phyloP scores from a whole-genome alignment of 1,140 invertebrate genomes.

The Cepaea nemoralis region DNA sequence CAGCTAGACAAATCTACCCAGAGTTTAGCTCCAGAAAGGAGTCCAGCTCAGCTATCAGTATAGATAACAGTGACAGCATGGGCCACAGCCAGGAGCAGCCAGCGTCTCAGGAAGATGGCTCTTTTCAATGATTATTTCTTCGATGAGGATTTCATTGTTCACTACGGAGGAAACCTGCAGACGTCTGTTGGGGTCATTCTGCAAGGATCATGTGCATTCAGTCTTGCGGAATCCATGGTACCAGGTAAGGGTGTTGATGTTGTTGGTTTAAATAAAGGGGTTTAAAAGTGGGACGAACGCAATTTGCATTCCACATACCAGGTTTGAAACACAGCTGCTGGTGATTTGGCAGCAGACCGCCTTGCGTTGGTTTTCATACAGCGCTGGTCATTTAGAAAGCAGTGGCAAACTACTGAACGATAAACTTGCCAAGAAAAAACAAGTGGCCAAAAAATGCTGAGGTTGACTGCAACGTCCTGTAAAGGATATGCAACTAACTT shows the following conservation, averaged over 20 bases:
- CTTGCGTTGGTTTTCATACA: too few species aligned
- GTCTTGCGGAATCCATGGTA: slow-evolving; percentile 21
- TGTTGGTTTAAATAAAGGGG: too few species aligned
- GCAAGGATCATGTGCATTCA: slow-evolving; percentile 39
- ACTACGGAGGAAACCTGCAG: slow-evolving; percentile 65
- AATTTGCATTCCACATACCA: too few species aligned
- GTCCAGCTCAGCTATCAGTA: background rate
- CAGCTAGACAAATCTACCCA: background rate
- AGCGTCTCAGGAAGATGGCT: slow-evolving; percentile 46
- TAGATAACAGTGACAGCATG: slow-evolving; percentile 41
- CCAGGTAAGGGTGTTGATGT: background rate
- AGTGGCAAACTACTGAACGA: too few species aligned
- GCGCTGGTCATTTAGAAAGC: too few species aligned
- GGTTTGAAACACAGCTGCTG: too few species aligned
- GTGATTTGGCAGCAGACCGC: too few species aligned
- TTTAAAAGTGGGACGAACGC: too few species aligned
- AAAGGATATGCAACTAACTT: too few species aligned
- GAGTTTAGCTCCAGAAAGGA: background rate
- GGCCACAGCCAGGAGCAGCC: slow-evolving; percentile 22
- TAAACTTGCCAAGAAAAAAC: too few species aligned
- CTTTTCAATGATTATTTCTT: slow-evolving; percentile 66
- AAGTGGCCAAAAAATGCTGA: too few species aligned
- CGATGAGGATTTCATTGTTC: slow-evolving; percentile 68
- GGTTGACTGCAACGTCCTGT: too few species aligned
- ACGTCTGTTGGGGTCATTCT: slow-evolving; percentile 39